Evolutionary conservation across 2,888 invertebrate species (phyloP).

Genomic region (Coelopa pilipes): DNA sequence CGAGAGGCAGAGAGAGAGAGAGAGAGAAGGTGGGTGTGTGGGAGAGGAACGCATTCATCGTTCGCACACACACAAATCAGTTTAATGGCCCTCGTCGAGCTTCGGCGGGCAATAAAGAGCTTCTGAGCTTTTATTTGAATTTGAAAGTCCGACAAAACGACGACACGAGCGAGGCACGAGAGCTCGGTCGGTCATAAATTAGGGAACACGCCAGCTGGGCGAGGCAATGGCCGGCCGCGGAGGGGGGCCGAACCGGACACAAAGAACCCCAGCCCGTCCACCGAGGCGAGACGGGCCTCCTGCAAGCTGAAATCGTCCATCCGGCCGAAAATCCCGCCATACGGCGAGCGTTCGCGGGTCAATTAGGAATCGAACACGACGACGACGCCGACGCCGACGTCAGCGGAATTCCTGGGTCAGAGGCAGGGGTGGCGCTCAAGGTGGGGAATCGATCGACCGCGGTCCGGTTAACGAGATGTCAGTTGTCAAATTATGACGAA

Average conservation of each 20-base stretch:
- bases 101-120: neutral
- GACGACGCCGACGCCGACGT: too few relatives aligned
- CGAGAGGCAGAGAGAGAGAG: neutral
- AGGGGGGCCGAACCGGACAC: too few relatives aligned
- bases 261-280: too few relatives aligned
- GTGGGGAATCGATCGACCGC: neutral
- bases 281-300: too few relatives aligned
- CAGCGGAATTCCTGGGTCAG: neutral
- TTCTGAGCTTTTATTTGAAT: neutral
- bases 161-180: neutral
- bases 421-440: neutral
- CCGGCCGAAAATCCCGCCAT: too few relatives aligned
- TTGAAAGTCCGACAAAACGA: neutral
- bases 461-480: neutral
- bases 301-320: too few relatives aligned
- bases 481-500: neutral
- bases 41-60: neutral
- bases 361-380: too few relatives aligned
- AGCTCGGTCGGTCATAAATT: neutral
- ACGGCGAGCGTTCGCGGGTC: too few relatives aligned
- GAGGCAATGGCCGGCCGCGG: too few relatives aligned
- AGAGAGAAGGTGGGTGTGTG: neutral
- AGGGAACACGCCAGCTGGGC: neutral
- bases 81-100: conserved; percentile 13
- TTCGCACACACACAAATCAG: conserved; percentile 7